A percentile compares a stretch with the other conserved stretches of the same genome.
These are phyloP conservation scores for Platycheirus rosarum DNA, from an alignment of 2,888 invertebrate genomes.

Conservation along the genomic window DNA sequence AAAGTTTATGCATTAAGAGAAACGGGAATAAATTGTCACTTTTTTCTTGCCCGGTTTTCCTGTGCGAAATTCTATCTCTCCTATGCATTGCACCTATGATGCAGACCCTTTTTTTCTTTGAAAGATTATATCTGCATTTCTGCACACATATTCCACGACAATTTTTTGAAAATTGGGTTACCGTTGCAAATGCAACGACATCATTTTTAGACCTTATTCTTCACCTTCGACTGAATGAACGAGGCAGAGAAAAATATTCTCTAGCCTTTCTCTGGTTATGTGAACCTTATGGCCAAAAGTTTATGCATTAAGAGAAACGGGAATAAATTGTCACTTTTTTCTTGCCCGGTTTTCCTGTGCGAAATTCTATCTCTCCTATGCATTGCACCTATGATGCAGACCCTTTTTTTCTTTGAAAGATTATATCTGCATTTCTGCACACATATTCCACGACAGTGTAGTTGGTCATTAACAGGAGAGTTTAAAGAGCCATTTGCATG, in stretches of 20 bases:
- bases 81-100: conserved; percentile 13
- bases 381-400: conserved; percentile 19
- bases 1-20: background rate
- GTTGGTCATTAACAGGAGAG: conserved; percentile 15
- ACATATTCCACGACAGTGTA: conserved; percentile 31
- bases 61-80: background rate
- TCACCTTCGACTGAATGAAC: background rate
- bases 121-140: conserved; percentile 50
- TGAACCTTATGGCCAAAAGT: background rate
- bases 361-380: background rate
- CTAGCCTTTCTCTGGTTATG: background rate
- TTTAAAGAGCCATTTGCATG: conserved; percentile 51
- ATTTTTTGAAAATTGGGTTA: conserved; percentile 4
- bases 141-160: conserved; percentile 35
- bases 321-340: no score
- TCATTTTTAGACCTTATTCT: background rate
- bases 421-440: conserved; percentile 46
- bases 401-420: conserved; percentile 43
- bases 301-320: background rate
- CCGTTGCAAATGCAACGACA: background rate
- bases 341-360: no score
- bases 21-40: no score
- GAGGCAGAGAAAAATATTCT: background rate
- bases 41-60: no score
- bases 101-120: conserved; percentile 36